A percentile compares a stretch with the other conserved stretches of the same genome.
These are phyloP conservation scores for Drosophila bifasciata DNA, from an alignment of 1,140 invertebrate genomes.

Conservation along the genomic window DNA sequence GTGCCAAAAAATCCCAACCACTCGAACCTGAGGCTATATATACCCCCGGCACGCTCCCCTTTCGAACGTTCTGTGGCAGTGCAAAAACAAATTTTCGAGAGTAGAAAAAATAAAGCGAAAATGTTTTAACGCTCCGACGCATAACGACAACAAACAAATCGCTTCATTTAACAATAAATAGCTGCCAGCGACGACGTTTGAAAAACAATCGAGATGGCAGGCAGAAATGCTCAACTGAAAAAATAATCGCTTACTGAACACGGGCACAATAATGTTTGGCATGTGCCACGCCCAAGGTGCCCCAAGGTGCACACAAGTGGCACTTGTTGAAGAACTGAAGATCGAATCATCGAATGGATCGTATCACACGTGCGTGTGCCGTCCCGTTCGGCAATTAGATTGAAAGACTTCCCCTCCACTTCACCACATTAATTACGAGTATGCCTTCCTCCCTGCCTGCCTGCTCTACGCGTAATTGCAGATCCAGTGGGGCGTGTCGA, in stretches of 20 bases:
- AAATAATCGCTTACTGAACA: slow-evolving; percentile 82
- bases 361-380: slow-evolving; percentile 56
- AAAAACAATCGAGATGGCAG: slow-evolving; percentile 71
- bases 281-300: slow-evolving; percentile 54
- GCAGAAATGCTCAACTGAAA: slow-evolving; percentile 71
- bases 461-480: slow-evolving; percentile 42
- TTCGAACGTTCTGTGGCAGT: slow-evolving; percentile 8
- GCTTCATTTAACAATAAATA: slow-evolving; percentile 83
- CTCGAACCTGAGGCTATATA: slow-evolving; percentile 43
- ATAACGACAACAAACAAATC: slow-evolving; percentile 81
- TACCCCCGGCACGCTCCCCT: too few relatives aligned
- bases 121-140: slow-evolving; percentile 78
- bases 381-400: slow-evolving; percentile 64
- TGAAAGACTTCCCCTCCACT: slow-evolving; percentile 1
- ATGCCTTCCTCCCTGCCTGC: background rate
- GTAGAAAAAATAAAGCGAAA: slow-evolving; percentile 81
- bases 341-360: slow-evolving; percentile 2
- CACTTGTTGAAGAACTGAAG: slow-evolving; percentile 48
- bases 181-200: slow-evolving; percentile 62
- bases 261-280: slow-evolving; percentile 37
- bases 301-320: slow-evolving; percentile 47
- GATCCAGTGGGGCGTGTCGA: slow-evolving; percentile 42
- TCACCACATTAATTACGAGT: slow-evolving; percentile 46
- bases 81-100: slow-evolving; percentile 76
- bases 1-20: slow-evolving; percentile 67